Conservation (phyloP, 2,888 invertebrate species). For the Papilio elwesi region DNA sequence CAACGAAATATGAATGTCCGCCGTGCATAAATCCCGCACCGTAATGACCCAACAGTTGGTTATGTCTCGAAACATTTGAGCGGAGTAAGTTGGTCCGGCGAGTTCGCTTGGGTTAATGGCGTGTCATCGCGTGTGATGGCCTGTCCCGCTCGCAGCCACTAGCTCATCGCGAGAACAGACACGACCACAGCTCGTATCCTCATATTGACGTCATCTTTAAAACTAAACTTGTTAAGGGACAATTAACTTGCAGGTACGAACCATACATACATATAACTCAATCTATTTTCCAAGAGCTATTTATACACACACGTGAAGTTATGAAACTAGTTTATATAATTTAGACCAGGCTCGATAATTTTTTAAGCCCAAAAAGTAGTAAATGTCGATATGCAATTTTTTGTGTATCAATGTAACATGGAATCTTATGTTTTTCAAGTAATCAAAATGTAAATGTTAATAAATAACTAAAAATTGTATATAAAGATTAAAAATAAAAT, state of each 20-base stretch:
- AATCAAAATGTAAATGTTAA: too few relatives aligned
- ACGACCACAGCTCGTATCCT: constrained; percentile 55
- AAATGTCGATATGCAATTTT: too few relatives aligned
- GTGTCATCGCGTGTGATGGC: constrained; percentile 79
- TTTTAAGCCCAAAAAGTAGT: too few relatives aligned
- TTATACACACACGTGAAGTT: not conserved
- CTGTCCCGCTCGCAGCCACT: constrained; percentile 66
- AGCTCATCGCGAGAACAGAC: constrained; percentile 66
- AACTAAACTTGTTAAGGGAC: constrained; percentile 29
- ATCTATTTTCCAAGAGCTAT: not conserved
- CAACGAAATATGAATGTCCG: constrained; percentile 51
- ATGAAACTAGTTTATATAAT: not conserved
- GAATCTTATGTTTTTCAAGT: too few relatives aligned
- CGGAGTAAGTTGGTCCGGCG: constrained; percentile 67
- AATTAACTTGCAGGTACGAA: constrained; percentile 19
- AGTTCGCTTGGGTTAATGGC: constrained; percentile 73
- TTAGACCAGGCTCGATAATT: too few relatives aligned
- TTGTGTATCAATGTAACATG: too few relatives aligned
- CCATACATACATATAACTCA: not conserved
- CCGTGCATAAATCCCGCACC: constrained; percentile 44
- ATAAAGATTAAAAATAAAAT: too few relatives aligned
- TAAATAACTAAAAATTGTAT: too few relatives aligned
- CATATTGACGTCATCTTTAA: constrained; percentile 67
- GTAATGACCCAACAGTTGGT: constrained; percentile 47
- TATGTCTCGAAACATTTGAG: constrained; percentile 72